Conservation (phyloP, 1,140 invertebrate genomes). For the Eurosta solidaginis region DNA sequence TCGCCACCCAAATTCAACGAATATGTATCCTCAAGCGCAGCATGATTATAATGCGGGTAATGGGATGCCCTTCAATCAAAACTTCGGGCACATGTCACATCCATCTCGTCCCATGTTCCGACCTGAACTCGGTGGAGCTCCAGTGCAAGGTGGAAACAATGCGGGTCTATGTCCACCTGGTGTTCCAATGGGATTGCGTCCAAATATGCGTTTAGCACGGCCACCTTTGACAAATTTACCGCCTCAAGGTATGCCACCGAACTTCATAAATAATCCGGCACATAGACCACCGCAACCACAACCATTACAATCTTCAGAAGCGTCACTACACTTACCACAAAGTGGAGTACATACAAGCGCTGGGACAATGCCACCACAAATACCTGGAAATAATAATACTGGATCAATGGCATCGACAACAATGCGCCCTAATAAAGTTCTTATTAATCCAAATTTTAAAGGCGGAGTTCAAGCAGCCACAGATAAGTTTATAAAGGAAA, state of each 20-base stretch:
- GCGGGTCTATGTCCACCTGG: background rate
- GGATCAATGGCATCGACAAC: slow-evolving; percentile 29
- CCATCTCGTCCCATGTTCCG: slow-evolving; percentile 28
- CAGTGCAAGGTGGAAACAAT: slow-evolving; percentile 31
- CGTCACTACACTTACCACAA: background rate
- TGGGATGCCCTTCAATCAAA: slow-evolving; percentile 26
- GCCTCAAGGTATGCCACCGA: slow-evolving; percentile 48
- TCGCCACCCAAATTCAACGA: slow-evolving; percentile 27
- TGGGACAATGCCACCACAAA: slow-evolving; percentile 25
- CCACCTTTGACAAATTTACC: slow-evolving; percentile 48
- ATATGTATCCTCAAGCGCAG: slow-evolving; percentile 31
- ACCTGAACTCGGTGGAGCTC: slow-evolving; percentile 37
- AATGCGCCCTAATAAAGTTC: slow-evolving; percentile 53
- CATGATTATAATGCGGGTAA: slow-evolving; percentile 31
- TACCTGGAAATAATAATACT: slow-evolving; percentile 24
- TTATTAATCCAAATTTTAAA: slow-evolving; percentile 60
- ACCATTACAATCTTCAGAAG: slow-evolving; percentile 33
- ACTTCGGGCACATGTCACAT: slow-evolving; percentile 14
- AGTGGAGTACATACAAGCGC: background rate
- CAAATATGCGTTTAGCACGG: slow-evolving; percentile 47
- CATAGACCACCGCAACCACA: slow-evolving; percentile 37
- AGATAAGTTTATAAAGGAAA: slow-evolving; percentile 59
- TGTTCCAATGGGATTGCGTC: slow-evolving; percentile 39
- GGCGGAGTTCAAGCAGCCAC: slow-evolving; percentile 58
- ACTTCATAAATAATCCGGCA: slow-evolving; percentile 47